phyloP scores from a whole-genome alignment of 2,888 invertebrate species.

The Gerris lacustris region DNA sequence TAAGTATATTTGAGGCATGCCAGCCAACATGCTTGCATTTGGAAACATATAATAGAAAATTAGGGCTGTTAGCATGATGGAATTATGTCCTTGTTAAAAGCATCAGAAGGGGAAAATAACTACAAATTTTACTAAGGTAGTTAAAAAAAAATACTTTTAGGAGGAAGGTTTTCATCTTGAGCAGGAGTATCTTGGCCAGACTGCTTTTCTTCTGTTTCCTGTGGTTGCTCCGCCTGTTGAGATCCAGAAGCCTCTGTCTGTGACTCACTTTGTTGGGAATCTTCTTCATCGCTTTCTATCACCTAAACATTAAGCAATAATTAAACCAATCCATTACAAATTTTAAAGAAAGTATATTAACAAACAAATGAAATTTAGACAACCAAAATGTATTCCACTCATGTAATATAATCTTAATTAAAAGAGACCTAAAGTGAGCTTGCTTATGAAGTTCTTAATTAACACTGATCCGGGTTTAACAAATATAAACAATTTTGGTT shows the following conservation, averaged over 20 bases:
- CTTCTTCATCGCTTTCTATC: slow-evolving; percentile 41
- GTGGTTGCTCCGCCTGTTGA: not conserved
- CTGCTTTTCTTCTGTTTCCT: too few species aligned
- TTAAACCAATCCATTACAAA: not conserved
- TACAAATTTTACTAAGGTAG: too few species aligned
- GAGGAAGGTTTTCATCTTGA: slow-evolving; percentile 25
- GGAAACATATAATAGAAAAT: too few species aligned
- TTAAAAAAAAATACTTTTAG: slow-evolving; percentile 21
- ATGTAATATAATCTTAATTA: not conserved
- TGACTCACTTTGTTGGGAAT: slow-evolving; percentile 22
- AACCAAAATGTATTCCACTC: not conserved
- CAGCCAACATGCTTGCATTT: too few species aligned
- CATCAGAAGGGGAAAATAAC: too few species aligned
- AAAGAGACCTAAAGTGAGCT: not conserved
- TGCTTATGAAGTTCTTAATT: too few species aligned
- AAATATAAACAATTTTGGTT: too few species aligned
- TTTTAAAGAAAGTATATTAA: slow-evolving; percentile 25
- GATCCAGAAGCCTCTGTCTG: not conserved
- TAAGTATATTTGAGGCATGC: too few species aligned
- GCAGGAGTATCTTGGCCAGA: not conserved
- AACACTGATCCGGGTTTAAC: too few species aligned
- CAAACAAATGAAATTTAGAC: slow-evolving; percentile 33
- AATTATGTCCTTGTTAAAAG: too few species aligned
- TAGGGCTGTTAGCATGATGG: too few species aligned
- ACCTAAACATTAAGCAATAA: slow-evolving; percentile 18